Base-by-base conservation (phyloP, 1,140 invertebrate species). In the Scylla paramamosain region DNA sequence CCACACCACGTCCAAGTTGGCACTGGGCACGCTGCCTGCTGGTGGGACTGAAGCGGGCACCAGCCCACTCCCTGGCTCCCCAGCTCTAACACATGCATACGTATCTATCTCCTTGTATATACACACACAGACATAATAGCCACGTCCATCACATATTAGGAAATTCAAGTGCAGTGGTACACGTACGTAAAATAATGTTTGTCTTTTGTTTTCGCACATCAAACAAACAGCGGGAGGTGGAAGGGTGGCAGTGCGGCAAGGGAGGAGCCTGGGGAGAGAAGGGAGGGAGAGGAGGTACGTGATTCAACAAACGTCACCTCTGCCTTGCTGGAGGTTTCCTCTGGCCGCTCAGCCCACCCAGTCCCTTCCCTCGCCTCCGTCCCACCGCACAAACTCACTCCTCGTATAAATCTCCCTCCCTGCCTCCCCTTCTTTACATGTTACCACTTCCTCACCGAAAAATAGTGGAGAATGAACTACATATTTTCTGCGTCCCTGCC, bases 1-100 rank as follows among this genome's bases (percentile, higher is more conserved):
- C 7, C 89, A 28, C 46, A 77, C 90, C 52, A 91, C 90, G 52
- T 91, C 52, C 90, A 91, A 91, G 52, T 91, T 91, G 90, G 90
- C 90, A 91, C 90, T 91, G 90, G 90, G 90, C 90, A 91, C 3
- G 67, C 67, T 77, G 67, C 20, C 67, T 77, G 67, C 67, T 77
- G 67, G 20, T 77, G 67, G 67, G 67, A 12, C n/a, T 77, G n/a
- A 25, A n/a, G n/a, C 67, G 67, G 67, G 67, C 25, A 77, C 67
- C 67, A 25, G n/a, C 67, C 67, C 67, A 77, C 67, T 28, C 8
- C 87, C 25, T 46, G 32, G 16, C 31, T 28, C 25, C 1, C 32
- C 0, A 10, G 48, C 77, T 14, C 59, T 83, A n/a, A 83, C 91
- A 92, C 67, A 92, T 48, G 59, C 67, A 92, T 48, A 92, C 77